A percentile compares a stretch with the other conserved stretches of the same genome.
Conservation (phyloP, 2,113 vertebrate genomes). For the Coracopsis vasa region DNA sequence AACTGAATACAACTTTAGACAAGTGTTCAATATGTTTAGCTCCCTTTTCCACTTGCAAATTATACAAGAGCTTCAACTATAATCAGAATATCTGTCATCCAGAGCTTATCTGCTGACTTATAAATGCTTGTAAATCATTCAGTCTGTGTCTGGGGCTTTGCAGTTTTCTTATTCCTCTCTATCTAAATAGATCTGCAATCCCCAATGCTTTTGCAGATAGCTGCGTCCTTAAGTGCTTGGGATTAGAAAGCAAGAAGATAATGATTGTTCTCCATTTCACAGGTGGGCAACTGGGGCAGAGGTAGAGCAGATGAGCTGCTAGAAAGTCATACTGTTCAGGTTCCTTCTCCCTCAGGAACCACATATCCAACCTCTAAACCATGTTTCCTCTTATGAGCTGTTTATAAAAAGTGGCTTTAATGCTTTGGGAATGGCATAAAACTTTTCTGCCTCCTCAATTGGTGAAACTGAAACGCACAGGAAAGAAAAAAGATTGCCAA, state of each 20-base stretch:
- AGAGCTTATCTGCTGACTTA: neutral
- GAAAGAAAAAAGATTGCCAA: neutral
- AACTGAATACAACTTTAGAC: neutral
- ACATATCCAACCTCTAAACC: neutral
- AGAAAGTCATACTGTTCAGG: neutral
- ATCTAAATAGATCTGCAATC: neutral
- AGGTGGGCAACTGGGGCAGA: neutral
- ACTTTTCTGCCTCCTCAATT: neutral
- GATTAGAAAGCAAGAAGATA: neutral
- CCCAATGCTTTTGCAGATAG: neutral
- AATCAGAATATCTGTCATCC: slow-evolving; percentile 12
- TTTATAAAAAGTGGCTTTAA: neutral
- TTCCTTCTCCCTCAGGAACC: neutral
- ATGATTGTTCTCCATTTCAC: neutral
- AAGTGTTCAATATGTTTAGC: neutral
- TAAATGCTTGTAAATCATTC: neutral
- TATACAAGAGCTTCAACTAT: neutral
- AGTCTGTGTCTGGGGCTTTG: neutral
- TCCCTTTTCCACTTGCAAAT: neutral
- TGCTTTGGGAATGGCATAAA: neutral
- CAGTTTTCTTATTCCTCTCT: neutral
- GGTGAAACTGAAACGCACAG: neutral
- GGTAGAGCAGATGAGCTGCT: neutral
- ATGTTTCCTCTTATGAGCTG: neutral
- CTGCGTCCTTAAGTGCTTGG: neutral